Conservation (phyloP, 2,797 vertebrate species). For the Paratrypauchen microcephalus region DNA sequence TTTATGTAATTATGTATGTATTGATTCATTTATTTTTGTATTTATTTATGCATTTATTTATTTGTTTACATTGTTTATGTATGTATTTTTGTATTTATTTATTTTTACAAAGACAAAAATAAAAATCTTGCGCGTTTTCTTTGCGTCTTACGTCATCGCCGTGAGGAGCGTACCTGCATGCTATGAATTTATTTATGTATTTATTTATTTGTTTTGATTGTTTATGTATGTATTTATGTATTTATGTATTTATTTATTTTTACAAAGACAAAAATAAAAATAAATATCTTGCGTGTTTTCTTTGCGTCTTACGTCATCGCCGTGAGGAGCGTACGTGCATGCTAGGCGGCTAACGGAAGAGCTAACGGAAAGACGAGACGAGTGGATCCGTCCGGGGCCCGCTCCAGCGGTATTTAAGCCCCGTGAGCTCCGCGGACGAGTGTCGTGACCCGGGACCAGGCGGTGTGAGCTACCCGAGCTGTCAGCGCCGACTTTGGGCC, state of each 20-base stretch:
- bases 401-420: constrained; percentile 1
- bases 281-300: neutral
- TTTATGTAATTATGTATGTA: too few relatives aligned
- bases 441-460: neutral
- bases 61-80: too few relatives aligned
- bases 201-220: too few relatives aligned
- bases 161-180: neutral
- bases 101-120: too few relatives aligned
- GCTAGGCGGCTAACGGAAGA: constrained; percentile 24
- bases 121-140: neutral
- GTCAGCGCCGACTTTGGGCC: constrained; percentile 7
- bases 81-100: too few relatives aligned
- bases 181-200: too few relatives aligned
- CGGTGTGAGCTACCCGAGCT: neutral
- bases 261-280: too few relatives aligned
- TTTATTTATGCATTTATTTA: too few relatives aligned
- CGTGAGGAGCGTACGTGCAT: neutral
- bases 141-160: neutral
- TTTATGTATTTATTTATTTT: too few relatives aligned
- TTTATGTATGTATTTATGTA: too few relatives aligned
- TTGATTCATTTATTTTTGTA: too few relatives aligned
- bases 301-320: neutral
- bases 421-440: neutral
- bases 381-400: too few relatives aligned
- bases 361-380: constrained; percentile 6